These are phyloP conservation scores for Palaemon carinicauda DNA, from an alignment of 1,140 invertebrate species.

Conservation along the genomic window DNA sequence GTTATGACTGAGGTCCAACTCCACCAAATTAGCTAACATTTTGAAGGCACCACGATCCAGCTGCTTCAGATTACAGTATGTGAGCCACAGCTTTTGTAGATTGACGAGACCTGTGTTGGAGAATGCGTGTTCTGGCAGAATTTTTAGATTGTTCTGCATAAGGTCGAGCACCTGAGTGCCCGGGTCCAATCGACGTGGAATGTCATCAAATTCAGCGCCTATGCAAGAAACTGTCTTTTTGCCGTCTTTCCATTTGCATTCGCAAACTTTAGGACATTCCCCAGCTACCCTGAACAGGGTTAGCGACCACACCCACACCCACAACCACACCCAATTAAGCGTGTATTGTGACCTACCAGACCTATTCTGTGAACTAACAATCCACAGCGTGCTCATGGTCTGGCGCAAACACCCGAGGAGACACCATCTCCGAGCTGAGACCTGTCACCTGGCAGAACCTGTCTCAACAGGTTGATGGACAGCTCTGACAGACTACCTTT, in stretches of 20 bases:
- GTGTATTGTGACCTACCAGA: conserved; percentile 29
- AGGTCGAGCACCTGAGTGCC: conserved; percentile 57
- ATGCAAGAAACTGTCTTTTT: conserved; percentile 89
- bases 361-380: conserved; percentile 34
- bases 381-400: conserved; percentile 36
- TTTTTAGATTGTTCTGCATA: conserved; percentile 76
- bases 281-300: conserved; percentile 20
- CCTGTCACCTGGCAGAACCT: neutral
- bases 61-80: conserved; percentile 74
- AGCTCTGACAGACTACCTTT: neutral
- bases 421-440: neutral
- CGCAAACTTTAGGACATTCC: conserved; percentile 79
- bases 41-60: conserved; percentile 84
- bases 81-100: conserved; percentile 71
- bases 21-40: conserved; percentile 83
- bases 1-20: conserved; percentile 81
- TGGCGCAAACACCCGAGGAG: neutral
- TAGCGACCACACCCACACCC: conserved; percentile 20
- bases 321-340: conserved; percentile 23
- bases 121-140: conserved; percentile 82
- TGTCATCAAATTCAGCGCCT: conserved; percentile 68
- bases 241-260: conserved; percentile 91
- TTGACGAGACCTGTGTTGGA: conserved; percentile 85
- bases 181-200: conserved; percentile 51
- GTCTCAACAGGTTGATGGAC: neutral